These are phyloP conservation scores for Psittacula derbiana DNA, from an alignment of 2,797 vertebrate genomes.

Conservation along the genomic window DNA sequence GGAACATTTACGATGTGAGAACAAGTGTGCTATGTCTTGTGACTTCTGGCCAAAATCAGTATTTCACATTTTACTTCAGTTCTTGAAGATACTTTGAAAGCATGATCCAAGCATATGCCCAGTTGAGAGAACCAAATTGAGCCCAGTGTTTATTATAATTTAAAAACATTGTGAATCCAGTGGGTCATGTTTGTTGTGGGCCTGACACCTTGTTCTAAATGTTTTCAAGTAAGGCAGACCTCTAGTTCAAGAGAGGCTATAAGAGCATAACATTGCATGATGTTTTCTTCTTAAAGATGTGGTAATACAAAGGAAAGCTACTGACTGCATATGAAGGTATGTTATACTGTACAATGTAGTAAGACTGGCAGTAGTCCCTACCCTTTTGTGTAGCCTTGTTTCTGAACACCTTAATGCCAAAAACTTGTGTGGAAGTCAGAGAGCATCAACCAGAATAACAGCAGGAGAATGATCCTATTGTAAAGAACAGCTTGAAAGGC, in stretches of 20 bases:
- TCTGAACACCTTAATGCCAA: background rate
- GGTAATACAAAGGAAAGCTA: background rate
- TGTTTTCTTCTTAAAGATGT: background rate
- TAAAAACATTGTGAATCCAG: background rate
- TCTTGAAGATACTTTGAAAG: background rate
- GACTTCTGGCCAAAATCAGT: background rate
- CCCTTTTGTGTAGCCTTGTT: background rate
- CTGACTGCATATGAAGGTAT: background rate
- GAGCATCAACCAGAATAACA: background rate
- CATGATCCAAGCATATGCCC: background rate
- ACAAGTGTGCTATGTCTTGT: background rate
- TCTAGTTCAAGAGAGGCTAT: background rate
- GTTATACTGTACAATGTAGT: background rate
- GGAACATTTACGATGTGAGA: background rate
- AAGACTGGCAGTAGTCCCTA: background rate
- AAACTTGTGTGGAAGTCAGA: background rate
- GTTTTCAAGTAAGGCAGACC: background rate
- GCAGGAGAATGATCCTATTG: background rate
- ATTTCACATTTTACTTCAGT: background rate
- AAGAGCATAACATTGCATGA: background rate
- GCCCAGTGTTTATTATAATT: background rate
- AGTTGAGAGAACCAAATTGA: background rate
- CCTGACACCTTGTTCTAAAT: background rate
- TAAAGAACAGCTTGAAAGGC: background rate
- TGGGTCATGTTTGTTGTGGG: background rate